Evolutionary conservation across 2,888 invertebrate genomes (phyloP).

Genomic region (Troides oblongomaculatus): DNA sequence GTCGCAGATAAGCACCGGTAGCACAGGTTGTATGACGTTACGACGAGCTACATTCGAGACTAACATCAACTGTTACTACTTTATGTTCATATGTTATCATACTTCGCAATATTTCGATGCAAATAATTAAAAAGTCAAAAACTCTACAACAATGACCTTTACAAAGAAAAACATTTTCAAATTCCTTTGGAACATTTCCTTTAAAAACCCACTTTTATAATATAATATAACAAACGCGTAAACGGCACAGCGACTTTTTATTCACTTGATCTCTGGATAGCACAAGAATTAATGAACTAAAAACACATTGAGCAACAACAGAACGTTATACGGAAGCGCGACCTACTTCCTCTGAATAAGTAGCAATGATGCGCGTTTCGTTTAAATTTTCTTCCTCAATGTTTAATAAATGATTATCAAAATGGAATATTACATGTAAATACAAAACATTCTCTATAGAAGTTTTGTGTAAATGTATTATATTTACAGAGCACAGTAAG

Average conservation of each 20-base stretch:
- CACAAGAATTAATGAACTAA: background rate
- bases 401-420: no score
- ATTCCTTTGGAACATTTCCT: background rate
- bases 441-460: background rate
- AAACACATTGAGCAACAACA: background rate
- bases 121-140: background rate
- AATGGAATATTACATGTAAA: background rate
- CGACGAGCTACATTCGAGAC: background rate
- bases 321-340: slow-evolving; percentile 5
- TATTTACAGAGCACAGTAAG: slow-evolving; percentile 20
- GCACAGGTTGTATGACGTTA: slow-evolving; percentile 1
- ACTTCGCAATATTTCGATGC: background rate
- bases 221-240: background rate
- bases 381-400: background rate
- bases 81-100: background rate
- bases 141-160: background rate
- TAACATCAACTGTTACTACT: background rate
- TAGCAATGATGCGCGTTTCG: background rate
- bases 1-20: slow-evolving; percentile 58
- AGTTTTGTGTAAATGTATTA: background rate
- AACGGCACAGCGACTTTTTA: background rate
- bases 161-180: background rate
- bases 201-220: no score
- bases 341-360: slow-evolving; percentile 3
- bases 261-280: background rate